Conservation (phyloP, 2,888 invertebrate genomes). For the Plagodis pulveraria region DNA sequence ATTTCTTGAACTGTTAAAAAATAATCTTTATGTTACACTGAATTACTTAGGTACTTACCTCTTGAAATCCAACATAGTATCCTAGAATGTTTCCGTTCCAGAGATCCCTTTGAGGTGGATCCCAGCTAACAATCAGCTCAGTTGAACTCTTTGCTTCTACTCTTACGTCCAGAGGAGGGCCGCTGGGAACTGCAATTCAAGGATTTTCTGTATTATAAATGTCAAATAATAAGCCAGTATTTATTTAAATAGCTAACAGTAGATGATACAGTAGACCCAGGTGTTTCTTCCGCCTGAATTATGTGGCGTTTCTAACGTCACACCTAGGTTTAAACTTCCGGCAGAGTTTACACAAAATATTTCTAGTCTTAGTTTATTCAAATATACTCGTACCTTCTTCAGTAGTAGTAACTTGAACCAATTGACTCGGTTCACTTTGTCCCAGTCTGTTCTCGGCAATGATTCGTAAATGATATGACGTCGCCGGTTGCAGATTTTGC, state of each 20-base stretch:
- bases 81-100: slow-evolving; percentile 96
- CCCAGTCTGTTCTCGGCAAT: slow-evolving; percentile 96
- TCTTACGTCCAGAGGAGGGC: slow-evolving; percentile 92
- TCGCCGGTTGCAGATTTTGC: slow-evolving; percentile 93
- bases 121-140: slow-evolving; percentile 93
- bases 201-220: neutral
- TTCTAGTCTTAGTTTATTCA: no score
- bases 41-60: slow-evolving; percentile 66
- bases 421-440: slow-evolving; percentile 93
- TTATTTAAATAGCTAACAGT: no score
- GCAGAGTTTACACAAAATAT: no score
- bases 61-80: slow-evolving; percentile 94
- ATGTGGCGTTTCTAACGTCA: no score
- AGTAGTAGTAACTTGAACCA: slow-evolving; percentile 93
- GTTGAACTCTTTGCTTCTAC: slow-evolving; percentile 94
- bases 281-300: no score
- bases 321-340: no score
- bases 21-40: neutral
- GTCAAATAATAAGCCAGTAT: no score
- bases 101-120: slow-evolving; percentile 92
- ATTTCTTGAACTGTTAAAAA: neutral
- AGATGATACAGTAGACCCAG: no score
- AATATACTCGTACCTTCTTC: slow-evolving; percentile 86
- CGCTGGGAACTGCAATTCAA: slow-evolving; percentile 87
- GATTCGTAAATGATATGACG: slow-evolving; percentile 94